Conservation (phyloP, 1,140 invertebrate species). For the Lasioglossum albipes region DNA sequence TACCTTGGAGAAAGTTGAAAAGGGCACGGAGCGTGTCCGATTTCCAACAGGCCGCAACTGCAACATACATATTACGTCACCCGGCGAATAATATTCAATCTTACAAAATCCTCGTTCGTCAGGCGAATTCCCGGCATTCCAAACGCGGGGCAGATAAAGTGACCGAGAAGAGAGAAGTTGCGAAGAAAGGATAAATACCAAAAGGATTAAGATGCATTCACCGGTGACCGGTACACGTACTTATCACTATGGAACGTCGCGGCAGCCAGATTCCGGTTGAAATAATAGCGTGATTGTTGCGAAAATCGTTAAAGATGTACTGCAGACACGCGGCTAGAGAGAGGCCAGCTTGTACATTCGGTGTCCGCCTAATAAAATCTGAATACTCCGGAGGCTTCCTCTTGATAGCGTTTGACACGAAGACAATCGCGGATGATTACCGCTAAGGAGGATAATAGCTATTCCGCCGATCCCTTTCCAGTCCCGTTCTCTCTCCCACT, state of each 20-base stretch:
- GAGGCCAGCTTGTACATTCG: conserved; percentile 41
- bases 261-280: conserved; percentile 16
- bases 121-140: too few relatives aligned
- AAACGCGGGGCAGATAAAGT: too few relatives aligned
- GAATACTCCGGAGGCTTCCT: conserved; percentile 56
- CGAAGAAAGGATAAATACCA: conserved; percentile 34
- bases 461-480: conserved; percentile 29
- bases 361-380: conserved; percentile 64
- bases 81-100: too few relatives aligned
- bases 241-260: conserved; percentile 41
- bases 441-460: conserved; percentile 60
- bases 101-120: too few relatives aligned
- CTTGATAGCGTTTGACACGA: conserved; percentile 62
- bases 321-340: background rate
- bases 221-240: background rate
- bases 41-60: too few relatives aligned
- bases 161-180: too few relatives aligned
- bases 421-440: conserved; percentile 71
- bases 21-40: background rate
- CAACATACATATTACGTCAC: too few relatives aligned
- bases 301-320: conserved; percentile 42
- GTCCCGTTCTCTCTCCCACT: conserved; percentile 11
- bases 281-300: conserved; percentile 59
- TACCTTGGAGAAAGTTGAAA: background rate
- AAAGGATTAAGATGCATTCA: conserved; percentile 42